These are phyloP conservation scores for Lithosia quadra DNA, from an alignment of 2,888 invertebrate genomes.

Conservation along the genomic window DNA sequence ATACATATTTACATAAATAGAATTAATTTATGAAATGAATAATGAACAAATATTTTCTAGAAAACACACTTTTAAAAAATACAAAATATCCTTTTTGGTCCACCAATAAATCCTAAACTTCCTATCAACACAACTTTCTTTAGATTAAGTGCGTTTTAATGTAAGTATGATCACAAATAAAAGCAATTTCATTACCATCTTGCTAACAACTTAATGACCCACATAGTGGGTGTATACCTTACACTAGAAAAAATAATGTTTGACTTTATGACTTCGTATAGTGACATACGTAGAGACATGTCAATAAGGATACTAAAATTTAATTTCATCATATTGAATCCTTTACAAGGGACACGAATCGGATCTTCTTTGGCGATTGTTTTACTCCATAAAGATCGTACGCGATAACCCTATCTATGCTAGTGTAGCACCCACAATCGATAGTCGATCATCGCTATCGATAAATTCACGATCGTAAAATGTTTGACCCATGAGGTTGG, in stretches of 20 bases:
- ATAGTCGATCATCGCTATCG: conserved; percentile 70
- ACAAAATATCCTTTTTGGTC: too few species aligned
- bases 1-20: too few species aligned
- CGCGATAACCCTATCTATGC: conserved; percentile 73
- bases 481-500: conserved; percentile 76
- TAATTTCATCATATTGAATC: conserved; percentile 73
- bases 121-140: not conserved
- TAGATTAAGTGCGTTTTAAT: not conserved
- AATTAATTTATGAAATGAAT: too few species aligned
- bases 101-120: not conserved
- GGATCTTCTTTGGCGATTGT: conserved; percentile 70
- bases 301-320: conserved; percentile 68
- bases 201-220: conserved; percentile 48
- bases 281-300: conserved; percentile 52
- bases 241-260: conserved; percentile 37
- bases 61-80: too few species aligned
- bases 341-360: conserved; percentile 64
- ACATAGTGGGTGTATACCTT: conserved; percentile 46
- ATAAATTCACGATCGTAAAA: conserved; percentile 70
- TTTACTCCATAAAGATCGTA: conserved; percentile 76
- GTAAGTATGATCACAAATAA: conserved; percentile 36
- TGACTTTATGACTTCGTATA: conserved; percentile 44
- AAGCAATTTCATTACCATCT: conserved; percentile 35
- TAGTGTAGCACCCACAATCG: conserved; percentile 74
- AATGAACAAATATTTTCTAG: too few species aligned